Evolutionary conservation across 2,113 vertebrate species (phyloP).

Genomic region (Suricata suricatta): DNA sequence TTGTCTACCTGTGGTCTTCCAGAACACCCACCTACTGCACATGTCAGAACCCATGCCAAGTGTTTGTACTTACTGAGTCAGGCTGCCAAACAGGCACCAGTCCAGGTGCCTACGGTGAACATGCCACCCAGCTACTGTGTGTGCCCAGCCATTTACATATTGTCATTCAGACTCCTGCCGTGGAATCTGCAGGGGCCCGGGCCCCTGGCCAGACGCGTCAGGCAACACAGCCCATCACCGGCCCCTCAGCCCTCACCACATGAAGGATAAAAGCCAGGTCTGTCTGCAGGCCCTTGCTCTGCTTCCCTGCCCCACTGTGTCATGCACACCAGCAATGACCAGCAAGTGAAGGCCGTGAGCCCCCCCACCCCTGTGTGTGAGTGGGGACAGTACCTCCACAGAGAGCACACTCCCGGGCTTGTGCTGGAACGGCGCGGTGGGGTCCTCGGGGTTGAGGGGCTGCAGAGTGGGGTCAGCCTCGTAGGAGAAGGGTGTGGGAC

Average conservation of each 20-base stretch:
- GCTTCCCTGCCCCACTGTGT: accelerated
- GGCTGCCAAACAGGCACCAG: background rate
- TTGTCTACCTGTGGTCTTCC: background rate
- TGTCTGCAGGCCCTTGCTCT: accelerated
- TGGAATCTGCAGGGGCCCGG: background rate
- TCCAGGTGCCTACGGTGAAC: background rate
- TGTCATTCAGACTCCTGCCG: background rate
- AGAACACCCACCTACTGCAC: accelerated
- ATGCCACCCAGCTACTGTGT: accelerated
- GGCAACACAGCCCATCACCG: too few species aligned
- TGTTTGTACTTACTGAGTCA: background rate
- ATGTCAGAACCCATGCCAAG: background rate
- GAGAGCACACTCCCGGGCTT: conserved; percentile 98
- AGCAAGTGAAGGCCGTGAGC: background rate
- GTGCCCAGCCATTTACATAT: background rate
- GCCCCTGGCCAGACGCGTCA: background rate
- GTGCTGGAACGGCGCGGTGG: conserved; percentile 91
- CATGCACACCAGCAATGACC: background rate
- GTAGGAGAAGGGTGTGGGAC: conserved; percentile 90
- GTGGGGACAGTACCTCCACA: conserved; percentile 90
- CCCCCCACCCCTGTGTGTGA: accelerated
- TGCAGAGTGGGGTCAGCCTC: conserved; percentile 91
- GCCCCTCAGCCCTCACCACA: background rate
- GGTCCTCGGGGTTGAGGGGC: conserved; percentile 90
- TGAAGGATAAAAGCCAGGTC: background rate